Conservation (phyloP, 2,113 vertebrate species). For the Diadophis punctatus region DNA sequence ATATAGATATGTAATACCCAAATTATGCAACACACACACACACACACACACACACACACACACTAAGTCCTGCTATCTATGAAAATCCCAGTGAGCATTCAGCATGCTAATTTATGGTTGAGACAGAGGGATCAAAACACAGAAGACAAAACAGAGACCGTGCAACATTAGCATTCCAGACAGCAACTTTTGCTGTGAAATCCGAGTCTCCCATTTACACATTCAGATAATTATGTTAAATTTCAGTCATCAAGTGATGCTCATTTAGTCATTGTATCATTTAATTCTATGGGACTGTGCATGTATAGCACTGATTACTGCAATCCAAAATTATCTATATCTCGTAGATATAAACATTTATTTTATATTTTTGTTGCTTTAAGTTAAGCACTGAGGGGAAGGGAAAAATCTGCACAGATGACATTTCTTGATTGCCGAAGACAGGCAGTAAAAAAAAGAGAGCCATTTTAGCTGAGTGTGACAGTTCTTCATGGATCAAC, state of each 20-base stretch:
- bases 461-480: background rate
- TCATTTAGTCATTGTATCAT: background rate
- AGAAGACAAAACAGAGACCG: background rate
- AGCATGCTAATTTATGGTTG: background rate
- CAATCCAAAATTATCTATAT: background rate
- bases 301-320: background rate
- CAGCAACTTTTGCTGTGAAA: background rate
- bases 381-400: background rate
- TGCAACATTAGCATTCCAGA: background rate
- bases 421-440: constrained; percentile 20
- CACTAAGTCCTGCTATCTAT: background rate
- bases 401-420: background rate
- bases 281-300: background rate
- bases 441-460: background rate
- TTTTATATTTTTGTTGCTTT: constrained; percentile 14
- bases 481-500: constrained; percentile 48
- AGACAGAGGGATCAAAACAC: background rate
- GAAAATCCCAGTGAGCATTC: background rate
- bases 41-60: background rate
- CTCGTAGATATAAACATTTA: background rate
- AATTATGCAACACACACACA: background rate
- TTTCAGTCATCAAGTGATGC: background rate
- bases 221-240: background rate
- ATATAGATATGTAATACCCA: background rate
- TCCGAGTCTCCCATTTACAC: background rate